Evolutionary conservation across 1,140 invertebrate species (phyloP), one percentile per base, ranked within the genome.

Genomic region (Telenomus remus): DNA sequence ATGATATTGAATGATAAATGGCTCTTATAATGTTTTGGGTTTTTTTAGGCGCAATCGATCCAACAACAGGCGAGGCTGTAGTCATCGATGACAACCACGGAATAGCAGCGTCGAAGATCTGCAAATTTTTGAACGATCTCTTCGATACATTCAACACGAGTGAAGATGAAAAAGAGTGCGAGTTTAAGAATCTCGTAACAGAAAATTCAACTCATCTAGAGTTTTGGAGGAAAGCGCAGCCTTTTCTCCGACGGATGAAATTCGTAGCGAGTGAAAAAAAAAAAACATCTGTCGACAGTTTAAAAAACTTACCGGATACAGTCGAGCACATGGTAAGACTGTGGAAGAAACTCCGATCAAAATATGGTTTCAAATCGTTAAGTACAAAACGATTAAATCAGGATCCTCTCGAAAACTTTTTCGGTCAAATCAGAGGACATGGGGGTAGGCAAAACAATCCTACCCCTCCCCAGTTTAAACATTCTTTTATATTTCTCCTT

Each of bases 231-330:
- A 27, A 27, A 27, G 6, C 19, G 19, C 19, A 27, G n/a, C n/a
- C n/a, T n/a, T n/a, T n/a, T n/a, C n/a, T n/a, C n/a, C n/a, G n/a
- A n/a, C n/a, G n/a, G n/a, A n/a, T n/a, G n/a, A n/a, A n/a, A 27
- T 27, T 27, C 2, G 6, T 27, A 27, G 19, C 19, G 1, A 27
- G 19, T 27, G 19, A 6, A 27, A 12, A 8, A 46, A 7, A 53
- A 63, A 34, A 34, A 35, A 34, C 34, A 6, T 53, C 12, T 49
- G 7, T 44, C 43, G 12, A 14, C 14, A 50, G 46, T 39, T 50
- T 60, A 15, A 60, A 50, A 39, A 60, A 60, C 27, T 49, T n/a
- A n/a, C n/a, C n/a, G 57, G 57, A 50, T 60, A 48, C 46, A 0
- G 10, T 48, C 8, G 16, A 48, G 19, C 4, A 9, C 3, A 1